Evolutionary conservation across 1,140 invertebrate species (phyloP).

Genomic region (Saxidomus purpurata): DNA sequence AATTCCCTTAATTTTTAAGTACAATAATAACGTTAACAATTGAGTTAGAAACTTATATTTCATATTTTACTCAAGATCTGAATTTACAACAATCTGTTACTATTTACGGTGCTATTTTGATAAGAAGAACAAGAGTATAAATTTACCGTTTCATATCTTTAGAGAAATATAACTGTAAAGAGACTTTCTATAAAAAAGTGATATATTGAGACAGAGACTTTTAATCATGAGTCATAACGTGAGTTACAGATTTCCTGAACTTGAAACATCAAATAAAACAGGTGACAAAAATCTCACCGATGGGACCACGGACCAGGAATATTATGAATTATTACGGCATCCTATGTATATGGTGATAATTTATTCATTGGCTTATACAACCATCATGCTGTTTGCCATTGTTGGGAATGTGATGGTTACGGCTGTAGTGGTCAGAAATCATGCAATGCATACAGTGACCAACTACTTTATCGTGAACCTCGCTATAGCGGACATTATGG

Average conservation of each 20-base stretch:
- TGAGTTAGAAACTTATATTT: too few relatives aligned
- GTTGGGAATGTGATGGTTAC: conserved; percentile 95
- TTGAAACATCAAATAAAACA: not conserved
- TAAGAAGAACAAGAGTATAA: too few relatives aligned
- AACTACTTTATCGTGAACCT: conserved; percentile 98
- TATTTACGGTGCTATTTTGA: too few relatives aligned
- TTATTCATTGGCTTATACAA: conserved; percentile 76
- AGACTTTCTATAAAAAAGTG: too few relatives aligned
- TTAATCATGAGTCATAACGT: conserved; percentile 33
- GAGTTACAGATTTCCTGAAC: conserved; percentile 13
- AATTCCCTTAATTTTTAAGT: too few relatives aligned
- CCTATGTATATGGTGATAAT: conserved; percentile 78
- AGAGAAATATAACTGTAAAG: too few relatives aligned
- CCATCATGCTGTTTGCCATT: conserved; percentile 92
- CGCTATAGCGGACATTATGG: conserved; percentile 96
- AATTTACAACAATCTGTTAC: too few relatives aligned
- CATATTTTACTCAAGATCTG: too few relatives aligned
- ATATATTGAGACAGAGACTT: too few relatives aligned
- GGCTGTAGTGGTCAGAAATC: conserved; percentile 93
- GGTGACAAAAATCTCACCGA: not conserved
- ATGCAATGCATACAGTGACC: conserved; percentile 95
- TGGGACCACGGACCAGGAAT: conserved; percentile 34
- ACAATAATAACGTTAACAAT: too few relatives aligned
- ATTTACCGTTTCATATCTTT: too few relatives aligned
- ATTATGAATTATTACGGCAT: conserved; percentile 70